Conservation (phyloP, 2,888 invertebrate genomes). For the Orthonychiurus folsomi region DNA sequence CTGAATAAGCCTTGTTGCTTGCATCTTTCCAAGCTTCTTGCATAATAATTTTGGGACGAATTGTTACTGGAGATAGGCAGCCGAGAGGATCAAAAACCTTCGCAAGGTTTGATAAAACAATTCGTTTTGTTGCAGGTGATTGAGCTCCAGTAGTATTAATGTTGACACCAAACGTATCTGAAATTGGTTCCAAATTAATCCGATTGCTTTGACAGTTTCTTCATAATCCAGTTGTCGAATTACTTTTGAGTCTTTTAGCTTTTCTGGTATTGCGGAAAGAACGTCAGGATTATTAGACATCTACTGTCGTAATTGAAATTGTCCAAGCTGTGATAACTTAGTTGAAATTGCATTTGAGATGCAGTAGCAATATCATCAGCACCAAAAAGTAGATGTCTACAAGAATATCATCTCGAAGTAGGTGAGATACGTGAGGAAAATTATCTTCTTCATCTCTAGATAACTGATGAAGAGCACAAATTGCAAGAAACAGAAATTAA, state of each 20-base stretch:
- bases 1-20: slow-evolving; percentile 34
- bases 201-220: background rate
- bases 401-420: no score
- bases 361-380: no score
- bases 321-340: no score
- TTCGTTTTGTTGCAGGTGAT: slow-evolving; percentile 25
- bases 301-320: background rate
- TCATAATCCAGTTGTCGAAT: background rate
- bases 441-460: background rate
- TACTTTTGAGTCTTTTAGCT: background rate
- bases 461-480: background rate
- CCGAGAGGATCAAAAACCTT: slow-evolving; percentile 40
- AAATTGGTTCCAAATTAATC: background rate
- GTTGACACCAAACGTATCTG: background rate
- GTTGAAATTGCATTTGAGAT: no score
- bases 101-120: slow-evolving; percentile 34
- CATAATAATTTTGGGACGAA: slow-evolving; percentile 35
- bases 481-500: background rate
- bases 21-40: slow-evolving; percentile 39
- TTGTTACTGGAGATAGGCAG: slow-evolving; percentile 30
- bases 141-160: background rate
- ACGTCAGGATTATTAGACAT: background rate
- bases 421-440: background rate
- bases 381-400: no score
- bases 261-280: background rate